phyloP scores from a whole-genome alignment of 2,888 invertebrate species.

The Amphipoea lucens region DNA sequence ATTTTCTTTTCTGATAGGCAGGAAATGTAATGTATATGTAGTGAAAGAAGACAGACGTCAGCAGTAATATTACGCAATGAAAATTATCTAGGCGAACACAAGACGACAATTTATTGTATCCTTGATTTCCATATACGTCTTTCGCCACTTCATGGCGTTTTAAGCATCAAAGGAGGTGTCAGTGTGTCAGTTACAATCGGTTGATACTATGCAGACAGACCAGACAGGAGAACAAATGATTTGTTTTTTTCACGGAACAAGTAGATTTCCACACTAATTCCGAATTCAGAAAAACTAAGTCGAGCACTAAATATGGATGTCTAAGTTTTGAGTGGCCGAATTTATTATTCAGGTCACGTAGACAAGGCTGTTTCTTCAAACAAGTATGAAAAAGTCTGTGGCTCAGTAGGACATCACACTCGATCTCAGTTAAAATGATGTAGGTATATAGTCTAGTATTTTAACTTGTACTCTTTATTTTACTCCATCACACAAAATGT shows the following conservation, averaged over 20 bases:
- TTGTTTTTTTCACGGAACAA: slow-evolving; percentile 55
- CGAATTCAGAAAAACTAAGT: slow-evolving; percentile 39
- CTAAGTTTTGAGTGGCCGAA: slow-evolving; percentile 29
- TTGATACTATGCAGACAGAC: slow-evolving; percentile 27
- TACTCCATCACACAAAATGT: background rate
- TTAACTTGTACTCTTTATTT: background rate
- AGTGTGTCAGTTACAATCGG: slow-evolving; percentile 23
- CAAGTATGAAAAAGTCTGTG: background rate
- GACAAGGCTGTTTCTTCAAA: slow-evolving; percentile 1
- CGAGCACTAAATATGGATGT: slow-evolving; percentile 29
- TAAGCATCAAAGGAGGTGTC: slow-evolving; percentile 42
- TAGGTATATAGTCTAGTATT: background rate
- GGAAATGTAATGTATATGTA: background rate
- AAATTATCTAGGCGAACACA: slow-evolving; percentile 9
- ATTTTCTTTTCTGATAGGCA: background rate
- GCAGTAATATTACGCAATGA: background rate
- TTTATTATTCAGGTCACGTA: slow-evolving; percentile 46
- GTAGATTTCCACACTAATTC: slow-evolving; percentile 58
- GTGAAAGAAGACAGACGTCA: background rate
- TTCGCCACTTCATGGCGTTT: slow-evolving; percentile 37
- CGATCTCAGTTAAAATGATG: background rate
- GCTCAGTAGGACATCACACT: background rate
- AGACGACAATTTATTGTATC: slow-evolving; percentile 8
- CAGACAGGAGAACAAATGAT: slow-evolving; percentile 38
- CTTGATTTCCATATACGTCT: slow-evolving; percentile 14